These are phyloP conservation scores for Sylvia atricapilla DNA, from an alignment of 2,113 vertebrate species.

Conservation along the genomic window DNA sequence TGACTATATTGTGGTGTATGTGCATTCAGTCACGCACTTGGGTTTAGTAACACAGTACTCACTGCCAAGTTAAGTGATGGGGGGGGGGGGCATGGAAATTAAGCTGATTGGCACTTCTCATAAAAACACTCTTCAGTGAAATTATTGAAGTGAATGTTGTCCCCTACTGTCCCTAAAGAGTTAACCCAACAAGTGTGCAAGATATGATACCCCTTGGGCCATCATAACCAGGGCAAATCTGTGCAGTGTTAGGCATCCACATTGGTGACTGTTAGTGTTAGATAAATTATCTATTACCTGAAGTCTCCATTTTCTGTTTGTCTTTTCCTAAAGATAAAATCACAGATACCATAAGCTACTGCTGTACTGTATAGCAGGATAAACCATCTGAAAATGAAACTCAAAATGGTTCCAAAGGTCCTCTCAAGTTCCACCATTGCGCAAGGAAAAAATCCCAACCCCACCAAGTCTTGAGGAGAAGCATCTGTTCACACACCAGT, in stretches of 20 bases:
- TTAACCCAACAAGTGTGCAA: neutral
- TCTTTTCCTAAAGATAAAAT: slow-evolving; percentile 63
- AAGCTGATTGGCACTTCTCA: neutral
- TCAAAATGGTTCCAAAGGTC: neutral
- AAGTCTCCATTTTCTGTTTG: slow-evolving; percentile 58
- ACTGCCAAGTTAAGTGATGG: neutral
- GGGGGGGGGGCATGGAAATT: neutral
- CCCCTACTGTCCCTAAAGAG: neutral
- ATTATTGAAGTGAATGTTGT: neutral
- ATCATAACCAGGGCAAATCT: neutral
- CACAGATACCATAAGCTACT: slow-evolving; percentile 35
- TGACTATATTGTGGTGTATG: neutral
- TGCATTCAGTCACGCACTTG: neutral
- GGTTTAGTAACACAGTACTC: slow-evolving; percentile 13
- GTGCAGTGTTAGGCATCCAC: slow-evolving; percentile 4
- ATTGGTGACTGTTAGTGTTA: slow-evolving; percentile 16
- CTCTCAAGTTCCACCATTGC: neutral
- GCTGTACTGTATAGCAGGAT: neutral
- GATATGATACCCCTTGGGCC: neutral
- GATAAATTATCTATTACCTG: slow-evolving; percentile 62
- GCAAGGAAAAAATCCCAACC: neutral
- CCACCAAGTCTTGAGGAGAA: neutral
- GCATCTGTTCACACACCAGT: neutral
- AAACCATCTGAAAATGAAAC: slow-evolving; percentile 3
- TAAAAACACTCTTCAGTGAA: neutral